Percentiles rank a stretch among this genome's conserved stretches.
Conservation (phyloP, 2,888 invertebrate genomes). For the Drosophila kambysellisi region DNA sequence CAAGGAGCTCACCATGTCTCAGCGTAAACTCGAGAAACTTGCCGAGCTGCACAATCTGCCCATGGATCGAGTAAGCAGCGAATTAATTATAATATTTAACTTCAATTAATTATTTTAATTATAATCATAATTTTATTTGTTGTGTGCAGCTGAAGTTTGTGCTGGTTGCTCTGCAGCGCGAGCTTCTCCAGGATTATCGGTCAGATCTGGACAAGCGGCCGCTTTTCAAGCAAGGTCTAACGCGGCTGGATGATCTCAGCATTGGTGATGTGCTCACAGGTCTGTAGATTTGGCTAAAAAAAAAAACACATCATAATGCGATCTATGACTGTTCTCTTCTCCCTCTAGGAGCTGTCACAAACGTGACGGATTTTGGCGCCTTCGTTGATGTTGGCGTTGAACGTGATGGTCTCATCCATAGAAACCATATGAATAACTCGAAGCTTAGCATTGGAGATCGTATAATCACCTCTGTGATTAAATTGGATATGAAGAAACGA, state of each 20-base stretch:
- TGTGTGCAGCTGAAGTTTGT: constrained; percentile 80
- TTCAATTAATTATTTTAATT: not conserved
- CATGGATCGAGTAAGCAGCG: constrained; percentile 86
- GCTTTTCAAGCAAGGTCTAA: constrained; percentile 91
- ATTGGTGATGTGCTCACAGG: constrained; percentile 88
- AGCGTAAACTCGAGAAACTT: constrained; percentile 82
- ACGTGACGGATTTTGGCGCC: constrained; percentile 95
- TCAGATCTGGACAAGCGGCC: constrained; percentile 89
- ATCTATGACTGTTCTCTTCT: not conserved
- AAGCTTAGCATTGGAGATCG: constrained; percentile 89
- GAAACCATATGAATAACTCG: constrained; percentile 87
- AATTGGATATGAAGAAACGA: constrained; percentile 87
- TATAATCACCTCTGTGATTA: constrained; percentile 88
- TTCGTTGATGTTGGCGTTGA: constrained; percentile 95
- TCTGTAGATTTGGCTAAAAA: constrained; percentile 65
- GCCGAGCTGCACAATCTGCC: constrained; percentile 87
- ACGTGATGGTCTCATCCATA: constrained; percentile 89
- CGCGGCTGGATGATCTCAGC: constrained; percentile 88
- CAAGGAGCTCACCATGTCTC: constrained; percentile 59
- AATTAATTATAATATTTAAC: not conserved
- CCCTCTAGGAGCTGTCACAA: constrained; percentile 90
- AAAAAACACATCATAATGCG: not conserved
- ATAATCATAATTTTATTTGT: not conserved
- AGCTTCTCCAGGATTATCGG: constrained; percentile 90
- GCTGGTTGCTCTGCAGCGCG: constrained; percentile 88